A percentile compares a stretch with the other conserved stretches of the same genome.
Evolutionary conservation across 2,797 vertebrate genomes (phyloP).

Genomic region (Arremon brunneinucha): DNA sequence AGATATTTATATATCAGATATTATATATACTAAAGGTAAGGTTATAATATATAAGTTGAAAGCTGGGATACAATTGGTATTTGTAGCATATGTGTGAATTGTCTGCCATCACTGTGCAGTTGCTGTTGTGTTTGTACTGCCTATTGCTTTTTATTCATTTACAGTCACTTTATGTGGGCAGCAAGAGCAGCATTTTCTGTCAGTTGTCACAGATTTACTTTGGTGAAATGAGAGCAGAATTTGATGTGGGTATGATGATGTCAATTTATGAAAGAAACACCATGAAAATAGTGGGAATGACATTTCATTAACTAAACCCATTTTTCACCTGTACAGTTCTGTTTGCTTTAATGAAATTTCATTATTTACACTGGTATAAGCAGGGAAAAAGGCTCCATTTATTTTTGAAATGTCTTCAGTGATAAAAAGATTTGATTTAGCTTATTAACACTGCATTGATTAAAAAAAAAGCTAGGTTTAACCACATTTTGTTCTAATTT

Average conservation of each 20-base stretch:
- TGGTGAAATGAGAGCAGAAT: neutral
- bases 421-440: neutral
- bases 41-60: neutral
- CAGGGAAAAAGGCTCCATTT: neutral
- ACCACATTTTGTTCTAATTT: neutral
- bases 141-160: neutral
- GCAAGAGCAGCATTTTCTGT: neutral
- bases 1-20: neutral
- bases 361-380: neutral
- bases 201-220: neutral
- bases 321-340: neutral
- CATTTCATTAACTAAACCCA: neutral
- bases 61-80: neutral
- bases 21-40: neutral
- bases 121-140: neutral
- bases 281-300: neutral
- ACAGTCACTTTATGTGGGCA: neutral
- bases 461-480: neutral
- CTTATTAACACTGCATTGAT: neutral
- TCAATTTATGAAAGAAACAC: neutral
- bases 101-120: neutral
- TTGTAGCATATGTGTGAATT: neutral
- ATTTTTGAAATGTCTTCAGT: neutral
- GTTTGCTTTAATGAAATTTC: neutral
- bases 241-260: neutral